A percentile compares a stretch with the other conserved stretches of the same genome.
These are phyloP conservation scores for Pardalotus punctatus DNA, from an alignment of 2,113 vertebrate genomes.

Conservation along the genomic window DNA sequence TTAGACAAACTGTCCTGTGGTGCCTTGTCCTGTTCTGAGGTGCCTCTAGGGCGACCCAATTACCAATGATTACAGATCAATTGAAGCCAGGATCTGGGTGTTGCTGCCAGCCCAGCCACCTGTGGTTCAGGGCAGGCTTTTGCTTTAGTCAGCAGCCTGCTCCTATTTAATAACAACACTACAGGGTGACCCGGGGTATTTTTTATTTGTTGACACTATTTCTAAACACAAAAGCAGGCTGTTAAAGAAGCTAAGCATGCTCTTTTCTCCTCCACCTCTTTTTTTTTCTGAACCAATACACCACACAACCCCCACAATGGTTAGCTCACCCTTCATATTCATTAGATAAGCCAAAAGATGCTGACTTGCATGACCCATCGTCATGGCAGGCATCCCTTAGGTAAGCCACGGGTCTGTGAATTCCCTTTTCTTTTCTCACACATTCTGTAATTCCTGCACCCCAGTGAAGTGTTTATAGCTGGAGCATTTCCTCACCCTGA, in stretches of 20 bases:
- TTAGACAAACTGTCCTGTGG: background rate
- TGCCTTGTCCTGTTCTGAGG: background rate
- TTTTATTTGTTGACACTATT: background rate
- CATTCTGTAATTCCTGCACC: background rate
- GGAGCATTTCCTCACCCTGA: background rate
- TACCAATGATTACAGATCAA: fast-evolving
- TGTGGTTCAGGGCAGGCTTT: background rate
- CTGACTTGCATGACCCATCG: background rate
- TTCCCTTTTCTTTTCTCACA: background rate
- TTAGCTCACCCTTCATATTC: background rate
- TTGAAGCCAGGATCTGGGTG: background rate
- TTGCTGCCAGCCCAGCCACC: background rate
- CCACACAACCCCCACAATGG: background rate
- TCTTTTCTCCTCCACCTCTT: background rate
- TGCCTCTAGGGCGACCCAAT: background rate
- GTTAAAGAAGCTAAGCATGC: background rate
- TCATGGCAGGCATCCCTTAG: background rate
- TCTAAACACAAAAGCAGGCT: background rate
- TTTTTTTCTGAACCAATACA: background rate
- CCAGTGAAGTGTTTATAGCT: background rate
- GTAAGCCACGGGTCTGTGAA: background rate
- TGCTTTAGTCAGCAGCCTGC: background rate
- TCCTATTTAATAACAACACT: background rate
- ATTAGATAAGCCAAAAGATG: background rate
- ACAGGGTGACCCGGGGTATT: background rate